Percentiles rank a stretch among this genome's conserved stretches.
Conservation (phyloP, 1,140 invertebrate species). For the Drosophila pseudoananassae region DNA sequence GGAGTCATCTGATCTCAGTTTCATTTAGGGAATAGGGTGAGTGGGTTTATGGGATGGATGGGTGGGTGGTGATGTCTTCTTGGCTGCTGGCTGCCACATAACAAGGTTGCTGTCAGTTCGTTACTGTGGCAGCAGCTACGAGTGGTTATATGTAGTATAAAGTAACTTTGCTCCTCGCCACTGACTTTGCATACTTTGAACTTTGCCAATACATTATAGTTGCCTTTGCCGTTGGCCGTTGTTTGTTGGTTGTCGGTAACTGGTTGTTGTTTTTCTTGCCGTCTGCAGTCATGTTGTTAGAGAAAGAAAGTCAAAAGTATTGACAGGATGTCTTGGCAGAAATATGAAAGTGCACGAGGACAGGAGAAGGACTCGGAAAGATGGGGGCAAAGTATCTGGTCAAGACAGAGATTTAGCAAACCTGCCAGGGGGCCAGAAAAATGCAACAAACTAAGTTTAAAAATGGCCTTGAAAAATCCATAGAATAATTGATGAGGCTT, state of each 20-base stretch:
- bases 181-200: constrained; percentile 75
- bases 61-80: constrained; percentile 7
- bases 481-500: constrained; percentile 34
- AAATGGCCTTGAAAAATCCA: neutral
- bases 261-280: constrained; percentile 40
- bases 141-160: constrained; percentile 1
- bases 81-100: constrained; percentile 24
- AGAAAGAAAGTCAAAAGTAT: constrained; percentile 44
- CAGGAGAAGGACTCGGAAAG: neutral
- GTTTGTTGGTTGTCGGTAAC: constrained; percentile 12
- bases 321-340: constrained; percentile 40
- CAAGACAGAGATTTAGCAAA: constrained; percentile 8
- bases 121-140: constrained; percentile 35
- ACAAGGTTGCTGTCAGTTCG: constrained; percentile 54
- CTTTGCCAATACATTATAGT: constrained; percentile 62
- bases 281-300: constrained; percentile 15
- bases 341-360: constrained; percentile 27
- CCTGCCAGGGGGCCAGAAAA: neutral
- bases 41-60: neutral
- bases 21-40: neutral
- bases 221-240: constrained; percentile 14
- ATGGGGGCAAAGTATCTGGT: constrained; percentile 14
- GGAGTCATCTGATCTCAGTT: constrained; percentile 32
- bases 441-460: neutral
- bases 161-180: constrained; percentile 23